phyloP scores from a whole-genome alignment of 1,140 invertebrate species.

The Zeugodacus cucurbitae region DNA sequence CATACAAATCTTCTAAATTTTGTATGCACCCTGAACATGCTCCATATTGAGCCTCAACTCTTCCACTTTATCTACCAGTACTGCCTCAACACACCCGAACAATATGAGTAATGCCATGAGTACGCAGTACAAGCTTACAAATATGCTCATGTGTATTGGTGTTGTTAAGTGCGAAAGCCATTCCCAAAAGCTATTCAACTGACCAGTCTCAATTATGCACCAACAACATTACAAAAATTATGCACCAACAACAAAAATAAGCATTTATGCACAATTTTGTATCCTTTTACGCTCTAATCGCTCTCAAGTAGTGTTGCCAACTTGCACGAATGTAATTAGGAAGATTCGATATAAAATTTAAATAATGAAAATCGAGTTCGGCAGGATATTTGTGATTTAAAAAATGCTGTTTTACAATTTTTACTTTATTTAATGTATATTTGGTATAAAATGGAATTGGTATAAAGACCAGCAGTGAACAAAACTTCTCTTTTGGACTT shows the following conservation, averaged over 20 bases:
- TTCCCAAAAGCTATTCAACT: not conserved
- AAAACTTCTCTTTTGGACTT: too few species aligned
- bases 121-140: not conserved
- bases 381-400: too few species aligned
- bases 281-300: not conserved
- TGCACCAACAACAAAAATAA: not conserved
- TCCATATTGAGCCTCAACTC: too few species aligned
- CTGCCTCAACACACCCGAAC: not conserved
- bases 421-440: too few species aligned
- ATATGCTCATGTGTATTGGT: not conserved
- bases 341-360: too few species aligned
- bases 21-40: too few species aligned
- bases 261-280: not conserved
- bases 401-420: too few species aligned
- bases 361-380: too few species aligned
- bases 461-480: too few species aligned
- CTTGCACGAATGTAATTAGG: not conserved
- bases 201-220: not conserved
- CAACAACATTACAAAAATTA: conserved; percentile 4
- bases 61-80: not conserved
- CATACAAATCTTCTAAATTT: too few species aligned
- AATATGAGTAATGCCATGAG: too few species aligned
- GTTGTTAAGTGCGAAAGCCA: not conserved
- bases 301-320: not conserved
- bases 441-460: too few species aligned